A percentile compares a stretch with the other conserved stretches of the same genome.
Conservation (phyloP, 2,797 vertebrate genomes). For the Merluccius polli region DNA sequence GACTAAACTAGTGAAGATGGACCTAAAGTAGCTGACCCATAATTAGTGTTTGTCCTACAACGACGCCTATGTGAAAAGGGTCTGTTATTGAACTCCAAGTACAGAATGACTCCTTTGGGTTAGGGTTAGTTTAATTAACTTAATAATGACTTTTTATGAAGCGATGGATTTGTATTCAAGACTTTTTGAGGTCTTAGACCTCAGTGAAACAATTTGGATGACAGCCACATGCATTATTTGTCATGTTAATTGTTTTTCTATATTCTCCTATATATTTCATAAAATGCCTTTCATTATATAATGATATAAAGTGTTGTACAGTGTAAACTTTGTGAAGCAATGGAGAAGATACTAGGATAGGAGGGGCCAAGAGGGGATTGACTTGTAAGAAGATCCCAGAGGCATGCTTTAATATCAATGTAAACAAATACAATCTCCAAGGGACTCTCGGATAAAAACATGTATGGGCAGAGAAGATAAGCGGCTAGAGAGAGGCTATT, state of each 20-base stretch:
- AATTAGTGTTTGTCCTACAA: neutral
- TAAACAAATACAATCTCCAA: constrained; percentile 16
- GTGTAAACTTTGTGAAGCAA: neutral
- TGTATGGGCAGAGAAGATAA: neutral
- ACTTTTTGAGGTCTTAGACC: too few species aligned
- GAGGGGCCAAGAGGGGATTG: neutral
- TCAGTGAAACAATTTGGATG: neutral
- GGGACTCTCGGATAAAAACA: neutral
- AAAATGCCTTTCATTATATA: neutral
- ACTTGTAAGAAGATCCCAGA: constrained; percentile 6
- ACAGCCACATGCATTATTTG: neutral
- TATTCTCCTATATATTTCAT: neutral
- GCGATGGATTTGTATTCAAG: neutral
- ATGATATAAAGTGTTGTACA: neutral
- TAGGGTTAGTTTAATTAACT: neutral
- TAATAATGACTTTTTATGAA: neutral
- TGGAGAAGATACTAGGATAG: neutral
- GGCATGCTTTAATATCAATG: constrained; percentile 7
- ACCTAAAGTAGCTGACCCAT: neutral
- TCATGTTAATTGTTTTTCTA: neutral
- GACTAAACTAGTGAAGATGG: too few species aligned
- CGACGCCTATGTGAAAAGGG: neutral
- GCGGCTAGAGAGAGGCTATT: neutral
- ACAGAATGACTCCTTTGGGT: neutral
- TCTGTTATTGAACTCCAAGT: neutral